Evolutionary conservation across 1,140 invertebrate species (phyloP).

Genomic region (Pseudomyrmex flavicornis): DNA sequence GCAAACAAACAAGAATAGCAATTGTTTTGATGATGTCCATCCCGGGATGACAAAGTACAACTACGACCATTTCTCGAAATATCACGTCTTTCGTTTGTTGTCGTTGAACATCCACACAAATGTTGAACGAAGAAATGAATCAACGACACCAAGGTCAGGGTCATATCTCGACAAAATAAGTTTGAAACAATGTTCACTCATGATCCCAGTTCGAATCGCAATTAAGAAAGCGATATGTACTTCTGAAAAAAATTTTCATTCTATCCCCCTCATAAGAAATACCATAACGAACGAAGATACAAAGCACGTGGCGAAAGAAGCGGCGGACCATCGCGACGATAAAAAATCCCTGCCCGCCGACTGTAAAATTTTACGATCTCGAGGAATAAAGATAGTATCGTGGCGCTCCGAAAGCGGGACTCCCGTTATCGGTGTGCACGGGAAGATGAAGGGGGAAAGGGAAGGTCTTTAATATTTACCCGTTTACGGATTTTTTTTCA

Average conservation of each 20-base stretch:
- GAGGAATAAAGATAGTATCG: conserved; percentile 81
- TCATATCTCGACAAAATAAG: not conserved
- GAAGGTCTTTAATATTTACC: conserved; percentile 81
- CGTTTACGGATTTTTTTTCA: conserved; percentile 78
- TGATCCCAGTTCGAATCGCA: not conserved
- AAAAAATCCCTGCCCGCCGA: conserved; percentile 76
- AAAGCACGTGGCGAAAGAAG: conserved; percentile 34
- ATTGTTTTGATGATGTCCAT: conserved; percentile 13
- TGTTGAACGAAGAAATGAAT: not conserved
- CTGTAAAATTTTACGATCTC: conserved; percentile 83
- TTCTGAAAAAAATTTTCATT: not conserved
- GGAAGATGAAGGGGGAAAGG: conserved; percentile 31
- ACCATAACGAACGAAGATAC: not conserved
- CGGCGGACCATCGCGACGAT: conserved; percentile 68
- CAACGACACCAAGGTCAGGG: no score
- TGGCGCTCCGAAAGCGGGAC: conserved; percentile 71
- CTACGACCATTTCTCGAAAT: not conserved
- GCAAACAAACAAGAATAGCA: conserved; percentile 2
- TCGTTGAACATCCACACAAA: no score
- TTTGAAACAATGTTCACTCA: not conserved
- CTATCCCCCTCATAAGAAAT: not conserved
- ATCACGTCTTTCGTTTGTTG: not conserved
- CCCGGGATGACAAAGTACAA: not conserved
- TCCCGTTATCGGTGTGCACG: conserved; percentile 77
- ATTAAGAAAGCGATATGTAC: not conserved